A percentile compares a stretch with the other conserved stretches of the same genome.
phyloP scores from a whole-genome alignment of 2,888 invertebrate species.

The Lasius fuliginosus region DNA sequence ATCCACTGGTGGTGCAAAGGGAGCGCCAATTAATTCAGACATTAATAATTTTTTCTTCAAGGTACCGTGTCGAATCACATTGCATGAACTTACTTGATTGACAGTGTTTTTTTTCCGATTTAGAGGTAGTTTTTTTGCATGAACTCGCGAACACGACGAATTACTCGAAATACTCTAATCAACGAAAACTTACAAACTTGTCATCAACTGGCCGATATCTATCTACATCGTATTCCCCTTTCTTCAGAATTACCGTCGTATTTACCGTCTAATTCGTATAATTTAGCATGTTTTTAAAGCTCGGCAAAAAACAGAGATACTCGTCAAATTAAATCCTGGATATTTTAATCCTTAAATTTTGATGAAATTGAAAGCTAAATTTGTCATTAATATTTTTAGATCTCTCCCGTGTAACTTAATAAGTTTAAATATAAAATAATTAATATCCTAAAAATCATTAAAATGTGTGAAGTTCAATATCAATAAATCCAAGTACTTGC shows the following conservation, averaged over 20 bases:
- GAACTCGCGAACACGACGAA: constrained; percentile 66
- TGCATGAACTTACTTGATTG: constrained; percentile 71
- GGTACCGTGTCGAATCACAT: constrained; percentile 71
- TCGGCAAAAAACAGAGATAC: neutral
- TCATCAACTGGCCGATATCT: constrained; percentile 4
- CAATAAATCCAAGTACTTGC: neutral
- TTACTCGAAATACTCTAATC: constrained; percentile 61
- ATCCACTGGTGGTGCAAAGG: constrained; percentile 66
- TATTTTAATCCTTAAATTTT: neutral
- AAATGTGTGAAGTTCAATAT: neutral
- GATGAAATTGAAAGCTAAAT: neutral
- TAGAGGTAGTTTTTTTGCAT: constrained; percentile 75
- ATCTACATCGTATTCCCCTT: neutral
- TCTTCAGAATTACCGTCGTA: neutral
- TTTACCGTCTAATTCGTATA: neutral
- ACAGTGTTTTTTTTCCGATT: constrained; percentile 66
- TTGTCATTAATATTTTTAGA: constrained; percentile 18
- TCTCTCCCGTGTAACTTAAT: neutral
- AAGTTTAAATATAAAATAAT: constrained; percentile 10
- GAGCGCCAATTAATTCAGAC: constrained; percentile 60
- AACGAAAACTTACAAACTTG: constrained; percentile 45
- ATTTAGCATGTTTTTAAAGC: neutral
- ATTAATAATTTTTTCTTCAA: constrained; percentile 68
- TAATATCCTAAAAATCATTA: neutral
- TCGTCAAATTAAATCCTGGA: neutral